Percentiles rank a stretch among this genome's conserved stretches.
Evolutionary conservation across 2,888 invertebrate species (phyloP).

Genomic region (Aphidoletes aphidimyza): DNA sequence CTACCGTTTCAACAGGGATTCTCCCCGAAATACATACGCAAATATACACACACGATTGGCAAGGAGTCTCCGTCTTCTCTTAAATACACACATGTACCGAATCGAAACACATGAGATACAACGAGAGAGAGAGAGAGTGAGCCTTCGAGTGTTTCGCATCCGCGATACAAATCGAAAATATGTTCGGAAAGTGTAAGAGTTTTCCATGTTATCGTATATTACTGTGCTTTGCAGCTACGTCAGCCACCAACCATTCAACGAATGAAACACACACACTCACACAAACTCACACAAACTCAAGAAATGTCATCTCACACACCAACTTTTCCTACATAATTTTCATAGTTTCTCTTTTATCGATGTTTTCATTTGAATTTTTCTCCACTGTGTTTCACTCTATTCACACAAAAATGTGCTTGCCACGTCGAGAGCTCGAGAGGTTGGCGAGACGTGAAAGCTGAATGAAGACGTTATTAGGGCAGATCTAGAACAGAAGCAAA

Average conservation of each 20-base stretch:
- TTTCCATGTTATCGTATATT: not conserved
- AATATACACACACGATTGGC: no score
- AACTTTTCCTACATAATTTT: conserved; percentile 43
- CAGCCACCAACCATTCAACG: not conserved
- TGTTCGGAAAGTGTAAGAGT: no score
- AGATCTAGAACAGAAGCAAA: conserved; percentile 31
- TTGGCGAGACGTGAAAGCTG: not conserved
- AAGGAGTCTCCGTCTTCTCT: no score
- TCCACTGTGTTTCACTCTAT: not conserved
- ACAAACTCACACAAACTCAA: not conserved
- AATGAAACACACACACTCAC: not conserved
- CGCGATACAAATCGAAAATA: conserved; percentile 51
- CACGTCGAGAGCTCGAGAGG: not conserved
- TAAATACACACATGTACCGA: not conserved
- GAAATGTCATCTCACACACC: conserved; percentile 15
- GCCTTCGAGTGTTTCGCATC: not conserved
- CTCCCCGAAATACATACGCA: not conserved
- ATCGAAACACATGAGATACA: not conserved
- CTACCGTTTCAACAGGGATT: not conserved
- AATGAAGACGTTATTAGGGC: conserved; percentile 1
- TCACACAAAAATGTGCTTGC: no score
- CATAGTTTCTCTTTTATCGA: conserved; percentile 44
- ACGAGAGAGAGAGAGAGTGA: not conserved
- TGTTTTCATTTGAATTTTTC: conserved; percentile 30
- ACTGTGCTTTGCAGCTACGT: no score